Base-by-base conservation (phyloP, 1,140 invertebrate species). In the Delia radicum region DNA sequence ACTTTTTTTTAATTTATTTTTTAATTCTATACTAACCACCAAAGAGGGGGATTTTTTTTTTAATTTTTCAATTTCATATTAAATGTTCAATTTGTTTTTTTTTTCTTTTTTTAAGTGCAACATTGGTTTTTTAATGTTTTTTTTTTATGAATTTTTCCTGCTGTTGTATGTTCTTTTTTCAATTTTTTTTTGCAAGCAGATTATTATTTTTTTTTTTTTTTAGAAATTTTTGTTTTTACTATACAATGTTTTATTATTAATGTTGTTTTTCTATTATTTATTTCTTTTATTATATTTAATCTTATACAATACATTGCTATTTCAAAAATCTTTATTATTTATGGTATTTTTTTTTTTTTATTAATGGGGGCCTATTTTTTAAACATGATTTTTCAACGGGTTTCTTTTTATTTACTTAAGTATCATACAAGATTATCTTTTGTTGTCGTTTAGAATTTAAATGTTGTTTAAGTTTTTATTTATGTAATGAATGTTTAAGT, bases 1-100 rank as follows among this genome's bases (percentile, higher is more conserved):
- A 33, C 29, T 18, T 28, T 71, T 73, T 26, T 73, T 73, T 29
- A 26, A 46, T 73, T 46, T 46, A 21, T n/a, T 37, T 74, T 31
- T 33, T 74, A 62, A 74, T 83, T 83, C 83, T 81, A 81, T 82
- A 67, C 29, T 28, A 29, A 81, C 81, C 81, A 81, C 81, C 81
- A 81, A 81, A 83, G 82, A 83, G 83, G 81, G 65, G 65, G 65
- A 21, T 21, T 26, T 69, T 69, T 33, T 24, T 27, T 24, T 37
- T 33, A 77, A 74, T 79, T 77, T 74, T 74, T 31, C 75, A 74
- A 75, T 74, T 73, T 62, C 24, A 33, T 12, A 29, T 61, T 73
- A 37, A 26, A 71, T 28, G 8, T 29, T 67, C 15, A 29, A 67
- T 67, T 55, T 55, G 5, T 55, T 55, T 3, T 55, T 55, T 48